Base-by-base conservation (phyloP, 1,140 invertebrate species). In the Aplysia californica region DNA sequence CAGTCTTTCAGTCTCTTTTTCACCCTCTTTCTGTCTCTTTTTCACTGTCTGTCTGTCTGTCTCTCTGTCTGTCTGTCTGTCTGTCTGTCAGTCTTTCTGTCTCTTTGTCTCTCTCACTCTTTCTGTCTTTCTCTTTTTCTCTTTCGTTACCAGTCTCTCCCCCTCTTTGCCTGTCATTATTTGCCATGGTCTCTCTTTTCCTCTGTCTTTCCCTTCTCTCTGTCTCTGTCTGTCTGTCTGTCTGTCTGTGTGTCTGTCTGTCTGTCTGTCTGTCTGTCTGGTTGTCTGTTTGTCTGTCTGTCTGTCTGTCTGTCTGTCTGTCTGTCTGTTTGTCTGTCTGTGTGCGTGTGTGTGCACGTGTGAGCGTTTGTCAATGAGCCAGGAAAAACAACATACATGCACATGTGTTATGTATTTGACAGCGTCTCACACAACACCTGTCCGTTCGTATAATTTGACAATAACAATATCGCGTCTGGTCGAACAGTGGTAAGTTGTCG, bases 121-220 rank as follows among this genome's bases (percentile, higher is more conserved):
- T 26, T 61, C 58, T 61, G 10, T 61, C 58, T 61, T 26, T 61
- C 58, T 50, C 44, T 50, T n/a, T n/a, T 50, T n/a, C 44, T 50
- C 44, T n/a, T n/a, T 50, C 44, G 10, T n/a, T 50, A 10, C n/a
- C 44, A 15, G 10, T 50, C 58, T 61, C 58, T 61, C 58, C 29
- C 26, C n/a, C 44, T 50, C 44, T 50, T n/a, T 26, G 56, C 31
- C 23, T 26, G 56, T 58, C 56, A 58, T 1, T 6, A 29, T 21
- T 15, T 5, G 31, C 29, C 21, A 38, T 33, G 29, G 6, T 29
- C n/a, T 71, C 31, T 10, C 6, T 56, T 35, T 72, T 35, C 41
- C n/a, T 39, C 58, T 65, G 3, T 74, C 58, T 41, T 36, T 73
- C 50, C 72, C 41, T 29, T 31, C 65, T 67, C 59, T 68, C 74